phyloP scores from a whole-genome alignment of 2,113 vertebrate species.

The Platycercus adscitus region DNA sequence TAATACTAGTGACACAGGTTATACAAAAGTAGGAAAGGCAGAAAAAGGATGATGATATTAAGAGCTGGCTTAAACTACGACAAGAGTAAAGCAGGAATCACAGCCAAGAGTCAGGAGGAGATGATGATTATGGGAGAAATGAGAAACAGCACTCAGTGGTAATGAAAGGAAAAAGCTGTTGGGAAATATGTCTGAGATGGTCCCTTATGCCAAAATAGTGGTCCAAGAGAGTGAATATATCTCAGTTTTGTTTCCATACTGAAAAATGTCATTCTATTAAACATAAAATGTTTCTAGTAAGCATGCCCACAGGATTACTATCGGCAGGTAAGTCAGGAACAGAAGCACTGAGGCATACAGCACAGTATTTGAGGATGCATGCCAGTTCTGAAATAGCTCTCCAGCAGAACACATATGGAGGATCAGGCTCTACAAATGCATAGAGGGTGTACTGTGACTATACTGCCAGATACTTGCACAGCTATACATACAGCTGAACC shows the following conservation, averaged over 20 bases:
- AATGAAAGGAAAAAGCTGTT: neutral
- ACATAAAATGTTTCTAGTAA: neutral
- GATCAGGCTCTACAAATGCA: neutral
- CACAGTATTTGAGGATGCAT: neutral
- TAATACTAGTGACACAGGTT: neutral
- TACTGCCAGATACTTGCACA: neutral
- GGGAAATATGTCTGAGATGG: neutral
- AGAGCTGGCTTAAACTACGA: neutral
- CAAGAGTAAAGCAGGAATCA: neutral
- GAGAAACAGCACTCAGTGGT: neutral
- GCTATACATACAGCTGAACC: neutral
- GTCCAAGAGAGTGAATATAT: neutral
- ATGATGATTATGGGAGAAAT: neutral
- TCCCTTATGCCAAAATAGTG: neutral
- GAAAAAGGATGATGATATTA: neutral
- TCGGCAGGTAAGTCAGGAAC: rapidly evolving
- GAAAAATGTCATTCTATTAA: neutral
- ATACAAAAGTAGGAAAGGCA: neutral
- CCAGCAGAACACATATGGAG: neutral
- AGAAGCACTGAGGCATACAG: neutral
- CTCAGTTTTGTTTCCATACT: neutral
- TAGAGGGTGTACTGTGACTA: neutral
- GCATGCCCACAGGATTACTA: neutral
- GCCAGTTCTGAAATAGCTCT: neutral
- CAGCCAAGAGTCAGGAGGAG: neutral